Conservation (phyloP, 1,140 invertebrate genomes). For the Dolichoris vasculosae region DNA sequence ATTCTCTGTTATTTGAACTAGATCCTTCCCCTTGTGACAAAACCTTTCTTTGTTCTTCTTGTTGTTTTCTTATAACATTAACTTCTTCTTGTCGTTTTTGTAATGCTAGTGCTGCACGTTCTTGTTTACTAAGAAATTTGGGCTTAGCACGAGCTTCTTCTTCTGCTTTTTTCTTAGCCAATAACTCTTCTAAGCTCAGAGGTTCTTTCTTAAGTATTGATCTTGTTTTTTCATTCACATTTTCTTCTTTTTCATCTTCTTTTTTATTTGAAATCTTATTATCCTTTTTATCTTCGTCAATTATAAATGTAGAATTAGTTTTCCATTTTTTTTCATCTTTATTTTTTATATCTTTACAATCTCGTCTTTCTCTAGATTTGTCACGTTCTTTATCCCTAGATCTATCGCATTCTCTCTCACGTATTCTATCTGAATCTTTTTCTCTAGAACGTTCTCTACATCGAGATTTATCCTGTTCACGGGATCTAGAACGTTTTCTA, state of each 20-base stretch:
- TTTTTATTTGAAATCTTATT: slow-evolving; percentile 60
- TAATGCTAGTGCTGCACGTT: slow-evolving; percentile 91
- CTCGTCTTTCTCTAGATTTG: slow-evolving; percentile 64
- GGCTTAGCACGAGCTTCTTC: slow-evolving; percentile 95
- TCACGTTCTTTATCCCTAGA: slow-evolving; percentile 68
- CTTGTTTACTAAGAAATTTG: slow-evolving; percentile 97
- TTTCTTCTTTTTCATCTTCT: slow-evolving; percentile 69
- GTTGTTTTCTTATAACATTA: slow-evolving; percentile 79
- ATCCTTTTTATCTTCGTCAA: slow-evolving; percentile 74
- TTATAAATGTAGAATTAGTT: slow-evolving; percentile 60
- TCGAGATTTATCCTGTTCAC: slow-evolving; percentile 67
- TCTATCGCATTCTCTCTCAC: slow-evolving; percentile 67
- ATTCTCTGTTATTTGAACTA: slow-evolving; percentile 63
- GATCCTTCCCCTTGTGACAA: slow-evolving; percentile 56
- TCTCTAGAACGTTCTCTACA: slow-evolving; percentile 65
- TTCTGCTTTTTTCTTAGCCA: slow-evolving; percentile 97
- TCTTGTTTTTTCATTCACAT: slow-evolving; percentile 68
- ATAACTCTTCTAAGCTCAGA: slow-evolving; percentile 94
- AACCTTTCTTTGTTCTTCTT: slow-evolving; percentile 83
- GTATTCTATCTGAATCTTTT: slow-evolving; percentile 66
- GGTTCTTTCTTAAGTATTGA: slow-evolving; percentile 86
- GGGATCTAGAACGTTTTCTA: slow-evolving; percentile 62
- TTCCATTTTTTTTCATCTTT: slow-evolving; percentile 72
- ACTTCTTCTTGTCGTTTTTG: slow-evolving; percentile 91
- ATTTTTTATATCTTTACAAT: slow-evolving; percentile 67